phyloP scores from a whole-genome alignment of 2,797 vertebrate genomes.

The Amphiprion clarkii region DNA sequence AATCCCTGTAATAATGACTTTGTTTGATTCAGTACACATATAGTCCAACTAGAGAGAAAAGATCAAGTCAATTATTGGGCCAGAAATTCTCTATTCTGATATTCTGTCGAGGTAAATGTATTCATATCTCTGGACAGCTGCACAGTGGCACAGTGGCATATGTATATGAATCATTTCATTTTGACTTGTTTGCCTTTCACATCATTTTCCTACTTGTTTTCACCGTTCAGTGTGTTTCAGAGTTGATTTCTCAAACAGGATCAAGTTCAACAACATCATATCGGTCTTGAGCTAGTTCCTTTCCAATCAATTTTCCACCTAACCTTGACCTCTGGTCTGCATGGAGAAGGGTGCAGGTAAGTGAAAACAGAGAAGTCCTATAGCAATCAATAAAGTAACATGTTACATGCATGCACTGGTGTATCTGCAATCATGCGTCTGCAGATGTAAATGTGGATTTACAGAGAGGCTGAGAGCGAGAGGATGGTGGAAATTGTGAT shows the following conservation, averaged over 20 bases:
- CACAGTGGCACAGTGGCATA: no score
- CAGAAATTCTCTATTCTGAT: no score
- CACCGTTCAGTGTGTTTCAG: neutral
- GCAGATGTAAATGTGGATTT: neutral
- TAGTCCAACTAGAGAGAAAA: no score
- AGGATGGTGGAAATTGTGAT: neutral
- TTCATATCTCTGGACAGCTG: no score
- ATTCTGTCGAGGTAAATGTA: no score
- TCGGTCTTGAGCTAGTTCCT: neutral
- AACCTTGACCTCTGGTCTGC: conserved; percentile 38
- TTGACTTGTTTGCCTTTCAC: neutral
- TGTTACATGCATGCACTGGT: conserved; percentile 2
- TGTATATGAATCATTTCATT: neutral
- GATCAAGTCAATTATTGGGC: no score
- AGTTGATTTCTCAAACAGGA: no score
- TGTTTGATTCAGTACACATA: no score
- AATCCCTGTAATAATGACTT: no score
- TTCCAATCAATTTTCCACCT: neutral
- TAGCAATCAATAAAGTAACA: conserved; percentile 19
- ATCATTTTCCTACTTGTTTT: neutral
- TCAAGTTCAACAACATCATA: neutral
- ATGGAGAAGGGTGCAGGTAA: neutral
- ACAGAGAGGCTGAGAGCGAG: neutral
- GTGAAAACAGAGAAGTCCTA: neutral
- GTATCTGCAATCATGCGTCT: conserved; percentile 6